Base-by-base conservation (phyloP, 2,113 vertebrate species). In the Panthera leo region DNA sequence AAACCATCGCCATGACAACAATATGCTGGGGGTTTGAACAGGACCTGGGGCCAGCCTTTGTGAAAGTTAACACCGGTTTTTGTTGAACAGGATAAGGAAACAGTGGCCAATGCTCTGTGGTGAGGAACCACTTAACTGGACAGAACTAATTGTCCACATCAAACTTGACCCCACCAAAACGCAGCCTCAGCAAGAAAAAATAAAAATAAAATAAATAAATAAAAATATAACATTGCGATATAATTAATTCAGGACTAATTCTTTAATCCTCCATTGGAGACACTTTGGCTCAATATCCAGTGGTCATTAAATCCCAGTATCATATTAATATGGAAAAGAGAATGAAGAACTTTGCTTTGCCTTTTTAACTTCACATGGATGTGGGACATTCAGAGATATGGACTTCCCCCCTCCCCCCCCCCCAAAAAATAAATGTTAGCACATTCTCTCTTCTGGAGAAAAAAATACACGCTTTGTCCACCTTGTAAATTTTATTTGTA, bases 1-100 rank as follows among this genome's bases (percentile, higher is more conserved):
- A 94, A 96, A 76, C 45, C 73, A 82, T 88, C 5, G 0, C 92
- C 90, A 96, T 97, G 95, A 95, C 94, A 95, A 97, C 89, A 93
- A 76, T 27, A 88, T 13, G 75, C 87, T 67, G 48, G 90, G 94
- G 76, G 14, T 89, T 87, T 83, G 48, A 86, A 87, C 7, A 67
- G 94, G 67, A 86, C 27, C 31, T 92, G 68, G 78, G 70, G 61
- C 58, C 25, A 97, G 61, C 11, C 87, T 89, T 85, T 87, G 92
- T 93, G 79, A 89, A 96, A 95, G 71, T 95, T 84, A 88, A 83
- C 82, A 71, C 71, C 48, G 73, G 18, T 82, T 94, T 84, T 79
- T 91, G 15, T 84, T 93, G 87, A 94, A 86, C 14, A 93, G 18
- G 27, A 85, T 89, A 76, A 95, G 36, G 15, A 16, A 55, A 68